Evolutionary conservation across 2,888 invertebrate species (phyloP), one percentile per base, ranked within the genome.

Genomic region (Lasioglossum vierecki): DNA sequence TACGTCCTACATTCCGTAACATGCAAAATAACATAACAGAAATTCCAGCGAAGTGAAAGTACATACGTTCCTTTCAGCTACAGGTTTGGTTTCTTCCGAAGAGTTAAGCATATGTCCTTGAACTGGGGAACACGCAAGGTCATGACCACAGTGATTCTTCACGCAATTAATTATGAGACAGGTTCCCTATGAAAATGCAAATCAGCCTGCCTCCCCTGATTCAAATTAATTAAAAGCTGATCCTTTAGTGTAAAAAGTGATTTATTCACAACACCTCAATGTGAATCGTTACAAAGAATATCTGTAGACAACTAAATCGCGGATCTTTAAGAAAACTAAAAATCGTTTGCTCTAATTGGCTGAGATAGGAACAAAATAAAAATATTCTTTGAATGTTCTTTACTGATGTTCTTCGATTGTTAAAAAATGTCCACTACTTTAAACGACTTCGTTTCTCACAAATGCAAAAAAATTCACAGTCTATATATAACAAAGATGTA

Each of bases 31-130:
- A 71, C 9, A 8, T 53, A 22, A 30, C 46, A 41, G 15, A 68
- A 76, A 44, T 72, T 11, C 9, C 49, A 53, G 53, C 41, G 2
- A 63, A 66, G 83, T 72, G 76, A 83, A 82, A 83, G 63, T 76
- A 11, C 30, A 8, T 70, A 11, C 41, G 13, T 70, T 4, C 1
- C 15, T 39, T 4, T 11, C 8, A 35, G n/a, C 41, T 4, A 18
- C n/a, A 15, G 41, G 49, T 63, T 41, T 22, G 15, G 1, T 26
- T n/a, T 44, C 13, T 30, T 18, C n/a, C 8, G 18, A 63, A 66
- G 26, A 22, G 44, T 76, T 76, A 39, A 71, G 72, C 1, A 22
- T 22, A 18, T 66, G 66, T 35, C 66, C 76, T 66, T 76, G 66
- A 39, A 72, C 22, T 72, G 53, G 82, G 71, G 44, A 44, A 44